Conservation (phyloP, 1,140 invertebrate genomes). For the Acromyrmex echinatior region DNA sequence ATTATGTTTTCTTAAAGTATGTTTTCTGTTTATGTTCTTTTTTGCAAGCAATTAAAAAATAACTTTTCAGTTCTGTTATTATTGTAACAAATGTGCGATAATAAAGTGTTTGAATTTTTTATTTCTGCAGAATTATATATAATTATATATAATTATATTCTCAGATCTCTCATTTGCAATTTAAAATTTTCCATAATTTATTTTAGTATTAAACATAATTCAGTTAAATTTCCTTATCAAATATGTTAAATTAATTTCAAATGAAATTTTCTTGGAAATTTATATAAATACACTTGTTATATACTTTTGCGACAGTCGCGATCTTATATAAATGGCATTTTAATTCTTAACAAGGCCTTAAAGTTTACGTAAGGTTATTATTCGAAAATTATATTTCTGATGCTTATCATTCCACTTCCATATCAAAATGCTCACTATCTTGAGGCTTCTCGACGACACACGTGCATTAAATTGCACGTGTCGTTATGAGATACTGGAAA, state of each 20-base stretch:
- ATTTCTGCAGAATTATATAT: not conserved
- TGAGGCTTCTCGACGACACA: not conserved
- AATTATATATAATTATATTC: not conserved
- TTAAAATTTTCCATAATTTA: not conserved
- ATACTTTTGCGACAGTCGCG: not conserved
- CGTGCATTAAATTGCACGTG: not conserved
- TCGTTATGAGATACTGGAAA: slow-evolving; percentile 39
- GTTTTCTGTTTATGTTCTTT: no score
- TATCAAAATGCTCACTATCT: not conserved
- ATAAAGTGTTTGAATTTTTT: not conserved
- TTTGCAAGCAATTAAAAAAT: no score
- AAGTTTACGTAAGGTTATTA: not conserved
- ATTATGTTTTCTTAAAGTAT: no score
- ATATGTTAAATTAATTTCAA: slow-evolving; percentile 1
- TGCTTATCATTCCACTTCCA: not conserved
- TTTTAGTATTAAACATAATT: not conserved
- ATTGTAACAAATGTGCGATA: no score
- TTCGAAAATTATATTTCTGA: not conserved
- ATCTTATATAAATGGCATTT: not conserved
- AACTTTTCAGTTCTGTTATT: no score
- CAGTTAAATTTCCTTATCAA: not conserved
- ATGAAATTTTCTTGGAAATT: not conserved
- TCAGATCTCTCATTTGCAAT: not conserved
- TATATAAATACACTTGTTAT: not conserved
- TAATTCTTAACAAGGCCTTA: slow-evolving; percentile 10